A percentile compares a stretch with the other conserved stretches of the same genome.
Conservation (phyloP, 2,113 vertebrate species). For the Peucedramus taeniatus region DNA sequence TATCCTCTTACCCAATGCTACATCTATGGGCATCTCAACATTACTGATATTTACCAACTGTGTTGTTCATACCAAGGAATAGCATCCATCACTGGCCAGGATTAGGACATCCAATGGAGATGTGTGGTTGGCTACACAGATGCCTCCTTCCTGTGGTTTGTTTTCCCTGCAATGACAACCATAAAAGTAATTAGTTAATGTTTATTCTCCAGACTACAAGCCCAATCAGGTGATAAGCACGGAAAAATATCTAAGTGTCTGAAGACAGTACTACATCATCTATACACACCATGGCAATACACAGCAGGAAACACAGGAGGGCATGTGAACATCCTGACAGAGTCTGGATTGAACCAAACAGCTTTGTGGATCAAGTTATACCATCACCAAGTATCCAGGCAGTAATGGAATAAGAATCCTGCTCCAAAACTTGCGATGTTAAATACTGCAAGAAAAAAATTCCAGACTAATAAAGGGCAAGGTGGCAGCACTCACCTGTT, state of each 20-base stretch:
- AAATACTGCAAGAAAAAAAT: not conserved
- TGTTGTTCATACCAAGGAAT: slow-evolving; percentile 46
- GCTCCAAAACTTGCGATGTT: not conserved
- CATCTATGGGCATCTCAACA: not conserved
- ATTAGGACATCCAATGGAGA: slow-evolving; percentile 49
- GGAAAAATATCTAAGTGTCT: not conserved
- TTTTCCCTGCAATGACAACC: slow-evolving; percentile 29
- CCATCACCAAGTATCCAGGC: not conserved
- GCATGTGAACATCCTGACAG: not conserved
- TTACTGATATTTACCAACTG: not conserved
- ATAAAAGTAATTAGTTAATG: not conserved
- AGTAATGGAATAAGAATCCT: not conserved
- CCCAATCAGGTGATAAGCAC: not conserved
- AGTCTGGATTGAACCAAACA: not conserved
- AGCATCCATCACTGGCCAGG: slow-evolving; percentile 38
- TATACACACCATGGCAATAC: not conserved
- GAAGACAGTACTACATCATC: not conserved
- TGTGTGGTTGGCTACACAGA: slow-evolving; percentile 50
- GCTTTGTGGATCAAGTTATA: not conserved
- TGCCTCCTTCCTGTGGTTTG: slow-evolving; percentile 12
- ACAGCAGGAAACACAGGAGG: not conserved
- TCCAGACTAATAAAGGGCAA: not conserved
- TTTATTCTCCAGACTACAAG: not conserved
- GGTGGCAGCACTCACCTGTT: slow-evolving; percentile 77
- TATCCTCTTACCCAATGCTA: not conserved